phyloP scores from a whole-genome alignment of 64 coral and sea anemone genomes.

The Montipora capricornis region DNA sequence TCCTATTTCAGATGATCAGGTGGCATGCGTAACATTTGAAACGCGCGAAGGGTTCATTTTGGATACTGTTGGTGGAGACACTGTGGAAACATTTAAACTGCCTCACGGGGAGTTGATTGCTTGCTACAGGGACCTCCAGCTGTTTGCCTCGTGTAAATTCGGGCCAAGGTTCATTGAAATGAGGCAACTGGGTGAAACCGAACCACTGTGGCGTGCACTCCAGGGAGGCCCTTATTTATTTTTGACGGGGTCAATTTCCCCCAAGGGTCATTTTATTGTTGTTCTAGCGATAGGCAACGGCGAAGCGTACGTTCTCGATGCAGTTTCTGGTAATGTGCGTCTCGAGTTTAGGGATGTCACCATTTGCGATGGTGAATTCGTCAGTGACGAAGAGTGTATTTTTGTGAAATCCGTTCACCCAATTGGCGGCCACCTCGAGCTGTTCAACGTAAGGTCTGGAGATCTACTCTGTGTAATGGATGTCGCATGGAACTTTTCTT shows the following conservation, averaged over 20 bases:
- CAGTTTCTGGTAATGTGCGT: not conserved
- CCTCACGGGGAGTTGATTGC: too few relatives aligned
- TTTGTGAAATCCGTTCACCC: not conserved
- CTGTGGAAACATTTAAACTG: too few relatives aligned
- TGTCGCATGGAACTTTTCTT: not conserved
- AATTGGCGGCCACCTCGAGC: not conserved
- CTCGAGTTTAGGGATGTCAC: not conserved
- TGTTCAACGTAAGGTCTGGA: slow-evolving; percentile 1
- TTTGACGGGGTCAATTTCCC: not conserved
- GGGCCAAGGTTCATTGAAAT: too few relatives aligned
- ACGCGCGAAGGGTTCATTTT: too few relatives aligned
- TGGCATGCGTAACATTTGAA: too few relatives aligned
- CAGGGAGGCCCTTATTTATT: too few relatives aligned
- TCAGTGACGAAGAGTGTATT: slow-evolving; percentile 1
- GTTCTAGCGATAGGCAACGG: not conserved
- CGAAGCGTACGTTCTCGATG: not conserved
- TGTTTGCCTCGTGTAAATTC: not conserved
- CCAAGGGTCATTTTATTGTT: not conserved
- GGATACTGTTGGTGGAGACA: too few relatives aligned
- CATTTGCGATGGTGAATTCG: not conserved
- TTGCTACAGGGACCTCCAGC: not conserved
- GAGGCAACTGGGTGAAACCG: too few relatives aligned
- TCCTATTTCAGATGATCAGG: too few relatives aligned
- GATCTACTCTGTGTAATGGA: not conserved
- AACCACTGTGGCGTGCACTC: too few relatives aligned